Conservation (phyloP, 2,797 vertebrate genomes). For the Coregonus suidteri region DNA sequence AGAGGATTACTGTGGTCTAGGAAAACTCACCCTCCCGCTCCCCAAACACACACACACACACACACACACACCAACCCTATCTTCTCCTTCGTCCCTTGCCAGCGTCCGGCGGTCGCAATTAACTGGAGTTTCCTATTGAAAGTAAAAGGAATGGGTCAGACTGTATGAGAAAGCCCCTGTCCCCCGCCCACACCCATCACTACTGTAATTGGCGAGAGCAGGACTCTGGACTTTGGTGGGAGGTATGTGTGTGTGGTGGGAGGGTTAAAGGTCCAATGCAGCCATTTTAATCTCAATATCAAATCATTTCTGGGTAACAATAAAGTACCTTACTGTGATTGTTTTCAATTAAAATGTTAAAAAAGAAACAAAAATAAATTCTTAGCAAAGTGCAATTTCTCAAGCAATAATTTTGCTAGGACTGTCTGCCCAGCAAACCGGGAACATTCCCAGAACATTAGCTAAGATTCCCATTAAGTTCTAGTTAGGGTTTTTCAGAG, state of each 20-base stretch:
- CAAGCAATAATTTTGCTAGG: too few relatives aligned
- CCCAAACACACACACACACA: neutral
- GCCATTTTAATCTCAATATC: too few relatives aligned
- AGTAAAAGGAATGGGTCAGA: constrained; percentile 36
- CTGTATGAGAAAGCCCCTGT: constrained; percentile 21
- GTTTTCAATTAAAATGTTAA: too few relatives aligned
- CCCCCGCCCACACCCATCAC: constrained; percentile 30
- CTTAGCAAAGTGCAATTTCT: too few relatives aligned
- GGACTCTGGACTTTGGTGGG: constrained; percentile 33
- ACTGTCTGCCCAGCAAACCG: too few relatives aligned
- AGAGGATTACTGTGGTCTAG: constrained; percentile 58
- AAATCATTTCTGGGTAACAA: too few relatives aligned
- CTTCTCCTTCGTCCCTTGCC: constrained; percentile 23
- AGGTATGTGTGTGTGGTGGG: constrained; percentile 3
- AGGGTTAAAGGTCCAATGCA: neutral
- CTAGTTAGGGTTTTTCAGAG: too few relatives aligned
- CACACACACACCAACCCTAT: neutral
- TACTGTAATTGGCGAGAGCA: constrained; percentile 51
- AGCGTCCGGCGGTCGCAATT: constrained; percentile 47
- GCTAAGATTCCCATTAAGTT: too few relatives aligned
- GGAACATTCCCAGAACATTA: too few relatives aligned
- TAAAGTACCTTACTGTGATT: too few relatives aligned
- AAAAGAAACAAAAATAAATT: too few relatives aligned
- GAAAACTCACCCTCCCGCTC: constrained; percentile 25
- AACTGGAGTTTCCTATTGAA: constrained; percentile 51